Evolutionary conservation across 35 echinoderm and acorn worm species (phyloP).

Genomic region (Anneissia japonica): DNA sequence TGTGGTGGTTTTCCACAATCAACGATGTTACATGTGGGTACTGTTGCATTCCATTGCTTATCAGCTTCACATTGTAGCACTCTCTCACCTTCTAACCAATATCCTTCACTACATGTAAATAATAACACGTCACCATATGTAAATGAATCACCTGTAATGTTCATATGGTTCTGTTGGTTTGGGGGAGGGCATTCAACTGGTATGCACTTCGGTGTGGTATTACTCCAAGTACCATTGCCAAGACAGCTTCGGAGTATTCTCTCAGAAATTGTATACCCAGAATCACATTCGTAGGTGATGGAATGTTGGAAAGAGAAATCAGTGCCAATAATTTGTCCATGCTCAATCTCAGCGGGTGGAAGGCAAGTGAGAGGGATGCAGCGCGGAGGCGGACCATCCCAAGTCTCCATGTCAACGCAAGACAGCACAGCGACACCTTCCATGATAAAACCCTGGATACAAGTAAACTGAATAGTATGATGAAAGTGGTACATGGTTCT

Average conservation of each 20-base stretch:
- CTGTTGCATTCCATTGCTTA: conserved; percentile 26
- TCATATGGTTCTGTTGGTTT: neutral
- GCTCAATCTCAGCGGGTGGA: neutral
- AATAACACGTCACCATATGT: neutral
- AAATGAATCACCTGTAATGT: neutral
- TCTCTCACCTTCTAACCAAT: conserved; percentile 17
- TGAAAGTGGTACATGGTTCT: neutral
- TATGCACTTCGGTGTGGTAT: neutral
- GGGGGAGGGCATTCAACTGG: neutral
- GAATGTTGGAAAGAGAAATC: neutral
- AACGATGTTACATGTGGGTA: conserved; percentile 26
- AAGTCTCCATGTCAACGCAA: conserved; percentile 32
- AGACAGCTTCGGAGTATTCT: neutral
- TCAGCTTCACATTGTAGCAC: conserved; percentile 28
- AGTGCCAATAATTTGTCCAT: neutral
- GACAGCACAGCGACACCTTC: conserved; percentile 7
- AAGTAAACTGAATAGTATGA: neutral
- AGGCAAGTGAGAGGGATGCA: conserved; percentile 45
- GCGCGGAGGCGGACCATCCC: conserved; percentile 19
- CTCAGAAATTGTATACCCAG: neutral
- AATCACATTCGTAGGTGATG: neutral
- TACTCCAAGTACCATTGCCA: conserved; percentile 5
- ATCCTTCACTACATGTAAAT: conserved; percentile 39
- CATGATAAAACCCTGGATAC: neutral
- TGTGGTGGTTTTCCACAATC: conserved; percentile 21